Percentiles rank a stretch among this genome's conserved stretches.
Conservation (phyloP, 2,888 invertebrate species). For the Sclerodermus sp. region DNA sequence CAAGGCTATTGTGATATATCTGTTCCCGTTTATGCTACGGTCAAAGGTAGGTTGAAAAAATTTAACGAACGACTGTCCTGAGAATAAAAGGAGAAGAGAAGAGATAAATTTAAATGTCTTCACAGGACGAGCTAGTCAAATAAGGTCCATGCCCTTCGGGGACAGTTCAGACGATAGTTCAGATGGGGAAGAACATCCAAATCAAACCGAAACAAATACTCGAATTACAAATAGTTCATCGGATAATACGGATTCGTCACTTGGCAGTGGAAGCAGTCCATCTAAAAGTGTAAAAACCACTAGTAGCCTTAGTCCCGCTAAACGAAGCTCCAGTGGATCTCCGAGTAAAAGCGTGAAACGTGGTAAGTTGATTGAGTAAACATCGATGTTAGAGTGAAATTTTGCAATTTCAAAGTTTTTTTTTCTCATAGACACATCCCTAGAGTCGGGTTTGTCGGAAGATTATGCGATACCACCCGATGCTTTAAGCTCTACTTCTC, state of each 20-base stretch:
- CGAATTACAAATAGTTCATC: constrained; percentile 60
- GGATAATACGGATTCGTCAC: constrained; percentile 64
- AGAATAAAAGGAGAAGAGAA: not conserved
- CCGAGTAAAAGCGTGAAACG: constrained; percentile 80
- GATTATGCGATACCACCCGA: constrained; percentile 97
- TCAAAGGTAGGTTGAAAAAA: constrained; percentile 66
- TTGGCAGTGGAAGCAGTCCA: constrained; percentile 76
- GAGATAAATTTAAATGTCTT: not conserved
- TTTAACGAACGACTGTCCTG: not conserved
- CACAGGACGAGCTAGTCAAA: constrained; percentile 81
- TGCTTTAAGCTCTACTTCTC: constrained; percentile 78
- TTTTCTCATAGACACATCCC: constrained; percentile 75
- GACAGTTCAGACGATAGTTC: constrained; percentile 94
- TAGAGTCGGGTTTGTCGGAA: constrained; percentile 92
- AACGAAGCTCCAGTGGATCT: constrained; percentile 79
- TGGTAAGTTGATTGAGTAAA: constrained; percentile 61
- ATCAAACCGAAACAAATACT: constrained; percentile 62
- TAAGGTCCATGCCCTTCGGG: constrained; percentile 93
- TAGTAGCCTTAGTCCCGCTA: constrained; percentile 82
- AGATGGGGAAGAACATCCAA: constrained; percentile 77
- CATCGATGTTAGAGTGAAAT: too few species aligned
- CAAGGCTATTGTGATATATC: constrained; percentile 88
- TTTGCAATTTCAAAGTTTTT: not conserved
- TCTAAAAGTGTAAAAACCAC: constrained; percentile 86
- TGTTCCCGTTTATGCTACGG: constrained; percentile 93